phyloP scores from a whole-genome alignment of 1,140 invertebrate genomes.

The Oreohelix idahoensis region DNA sequence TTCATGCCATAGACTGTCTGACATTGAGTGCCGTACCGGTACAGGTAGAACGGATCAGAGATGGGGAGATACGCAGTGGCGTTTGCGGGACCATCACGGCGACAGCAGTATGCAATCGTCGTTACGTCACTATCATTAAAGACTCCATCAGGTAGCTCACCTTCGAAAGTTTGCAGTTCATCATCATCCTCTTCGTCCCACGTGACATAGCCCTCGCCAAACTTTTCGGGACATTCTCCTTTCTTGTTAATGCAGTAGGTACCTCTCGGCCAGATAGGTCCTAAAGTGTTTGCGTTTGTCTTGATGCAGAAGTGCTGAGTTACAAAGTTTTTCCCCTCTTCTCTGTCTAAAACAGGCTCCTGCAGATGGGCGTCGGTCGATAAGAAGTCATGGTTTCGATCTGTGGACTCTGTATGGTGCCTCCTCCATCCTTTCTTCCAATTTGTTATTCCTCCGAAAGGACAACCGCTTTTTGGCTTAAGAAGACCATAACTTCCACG shows the following conservation, averaged over 20 bases:
- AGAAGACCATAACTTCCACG: too few species aligned
- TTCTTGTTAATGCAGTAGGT: too few species aligned
- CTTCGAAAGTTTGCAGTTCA: too few species aligned
- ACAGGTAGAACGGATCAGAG: neutral
- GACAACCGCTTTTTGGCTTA: too few species aligned
- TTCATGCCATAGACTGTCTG: neutral
- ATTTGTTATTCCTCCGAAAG: neutral
- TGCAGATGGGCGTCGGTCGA: too few species aligned
- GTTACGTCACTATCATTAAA: too few species aligned
- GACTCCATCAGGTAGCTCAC: neutral
- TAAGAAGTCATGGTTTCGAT: neutral
- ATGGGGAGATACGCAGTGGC: neutral
- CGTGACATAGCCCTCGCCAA: too few species aligned
- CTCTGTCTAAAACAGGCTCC: too few species aligned
- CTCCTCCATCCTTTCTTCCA: neutral
- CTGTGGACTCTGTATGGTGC: slow-evolving; percentile 5
- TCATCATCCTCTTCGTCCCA: too few species aligned
- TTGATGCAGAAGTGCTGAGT: slow-evolving; percentile 7
- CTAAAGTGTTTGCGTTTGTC: neutral
- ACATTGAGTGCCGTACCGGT: neutral
- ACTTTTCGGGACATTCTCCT: too few species aligned
- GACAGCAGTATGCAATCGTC: neutral
- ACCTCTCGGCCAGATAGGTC: slow-evolving; percentile 13
- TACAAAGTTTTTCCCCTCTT: too few species aligned
- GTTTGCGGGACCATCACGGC: too few species aligned